Conservation (phyloP, 37 sponge, comb jelly and placozoan species). For the Beroe ovata region DNA sequence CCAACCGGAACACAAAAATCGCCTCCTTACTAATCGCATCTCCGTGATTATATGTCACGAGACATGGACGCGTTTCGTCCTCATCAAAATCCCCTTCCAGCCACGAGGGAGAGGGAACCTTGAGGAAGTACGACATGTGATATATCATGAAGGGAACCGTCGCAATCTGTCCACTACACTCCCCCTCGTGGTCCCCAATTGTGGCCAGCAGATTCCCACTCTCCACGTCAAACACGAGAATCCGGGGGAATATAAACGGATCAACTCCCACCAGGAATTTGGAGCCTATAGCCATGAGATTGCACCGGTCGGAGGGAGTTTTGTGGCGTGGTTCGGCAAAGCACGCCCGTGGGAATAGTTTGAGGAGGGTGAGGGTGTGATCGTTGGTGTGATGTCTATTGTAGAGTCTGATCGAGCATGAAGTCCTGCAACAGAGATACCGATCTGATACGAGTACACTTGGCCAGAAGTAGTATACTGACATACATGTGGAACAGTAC, state of each 20-base stretch:
- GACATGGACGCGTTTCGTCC: background rate
- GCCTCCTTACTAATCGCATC: background rate
- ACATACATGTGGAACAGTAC: conserved; percentile 1
- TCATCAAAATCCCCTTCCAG: conserved; percentile 33
- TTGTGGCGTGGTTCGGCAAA: background rate
- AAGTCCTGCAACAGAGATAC: conserved; percentile 13
- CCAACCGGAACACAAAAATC: conserved; percentile 13
- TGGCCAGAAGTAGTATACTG: conserved; percentile 30
- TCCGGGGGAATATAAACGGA: conserved; percentile 22
- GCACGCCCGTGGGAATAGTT: background rate
- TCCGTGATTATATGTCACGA: conserved; percentile 16
- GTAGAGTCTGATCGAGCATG: conserved; percentile 11
- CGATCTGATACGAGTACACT: background rate
- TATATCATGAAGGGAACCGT: background rate
- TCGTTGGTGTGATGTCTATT: background rate
- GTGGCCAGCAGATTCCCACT: background rate
- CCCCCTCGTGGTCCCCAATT: background rate
- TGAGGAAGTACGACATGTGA: conserved; percentile 41
- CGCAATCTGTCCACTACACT: background rate
- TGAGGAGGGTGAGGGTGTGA: background rate
- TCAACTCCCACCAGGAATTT: conserved; percentile 24
- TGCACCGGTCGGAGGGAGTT: background rate
- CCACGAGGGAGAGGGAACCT: conserved; percentile 14
- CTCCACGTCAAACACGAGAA: conserved; percentile 41
- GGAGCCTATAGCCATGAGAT: conserved; percentile 13